A percentile compares a stretch with the other conserved stretches of the same genome.
phyloP scores from a whole-genome alignment of 2,797 vertebrate species.

The Mastacembelus armatus region DNA sequence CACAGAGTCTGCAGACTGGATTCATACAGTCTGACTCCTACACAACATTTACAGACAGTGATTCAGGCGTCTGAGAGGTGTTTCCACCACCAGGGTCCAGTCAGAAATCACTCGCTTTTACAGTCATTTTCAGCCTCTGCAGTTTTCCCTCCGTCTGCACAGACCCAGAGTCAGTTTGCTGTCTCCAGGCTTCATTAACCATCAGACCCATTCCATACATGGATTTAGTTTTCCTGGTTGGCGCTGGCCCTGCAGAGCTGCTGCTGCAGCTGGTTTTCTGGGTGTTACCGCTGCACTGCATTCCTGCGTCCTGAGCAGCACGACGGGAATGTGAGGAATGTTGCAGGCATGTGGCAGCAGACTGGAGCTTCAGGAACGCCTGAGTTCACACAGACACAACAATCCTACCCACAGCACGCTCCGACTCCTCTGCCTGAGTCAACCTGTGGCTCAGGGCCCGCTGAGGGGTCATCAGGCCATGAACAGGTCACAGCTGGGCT shows the following conservation, averaged over 20 bases:
- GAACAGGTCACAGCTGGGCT: too few species aligned
- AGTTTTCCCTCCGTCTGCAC: conserved; percentile 3
- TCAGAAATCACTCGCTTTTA: conserved; percentile 24
- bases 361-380: conserved; percentile 36
- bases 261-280: conserved; percentile 34
- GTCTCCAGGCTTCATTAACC: conserved; percentile 10
- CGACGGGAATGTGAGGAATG: conserved; percentile 65
- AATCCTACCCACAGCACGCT: not conserved
- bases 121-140: conserved; percentile 13
- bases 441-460: not conserved
- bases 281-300: conserved; percentile 45
- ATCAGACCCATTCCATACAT: conserved; percentile 32
- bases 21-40: conserved; percentile 54
- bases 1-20: conserved; percentile 45
- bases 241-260: conserved; percentile 8
- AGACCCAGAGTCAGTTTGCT: conserved; percentile 4
- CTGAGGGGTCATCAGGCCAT: not conserved
- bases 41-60: conserved; percentile 58
- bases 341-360: conserved; percentile 56
- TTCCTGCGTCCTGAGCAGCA: conserved; percentile 57
- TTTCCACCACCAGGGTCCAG: conserved; percentile 27
- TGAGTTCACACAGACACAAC: conserved; percentile 5
- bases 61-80: conserved; percentile 58
- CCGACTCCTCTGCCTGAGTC: not conserved
- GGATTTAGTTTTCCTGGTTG: conserved; percentile 15